Evolutionary conservation across 2,888 invertebrate genomes (phyloP), one percentile per base, ranked within the genome.

Genomic region (Chalcosyrphus nemorum): DNA sequence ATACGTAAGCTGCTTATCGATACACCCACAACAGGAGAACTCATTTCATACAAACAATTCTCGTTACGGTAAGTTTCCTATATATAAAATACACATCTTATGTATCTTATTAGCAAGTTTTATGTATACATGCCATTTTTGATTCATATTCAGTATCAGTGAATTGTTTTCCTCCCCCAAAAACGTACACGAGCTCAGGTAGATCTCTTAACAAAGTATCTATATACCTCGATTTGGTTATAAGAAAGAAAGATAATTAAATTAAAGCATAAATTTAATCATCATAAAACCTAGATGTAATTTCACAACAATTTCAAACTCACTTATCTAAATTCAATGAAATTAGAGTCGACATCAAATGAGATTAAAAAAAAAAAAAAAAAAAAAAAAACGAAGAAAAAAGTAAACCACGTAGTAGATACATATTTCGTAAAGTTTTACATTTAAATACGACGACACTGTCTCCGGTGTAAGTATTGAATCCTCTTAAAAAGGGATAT

Each of bases 1-100:
- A 68, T 21, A 68, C 43, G 15, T 70, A 70, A 70, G 57, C 57
- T 27, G 21, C 57, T 70, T 70, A 70, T 57, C 17, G 56, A 56
- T 43, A 19, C 35, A 29, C 29, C 43, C n/a, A 43, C 41, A 9
- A 15, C 21, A 15, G 24, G 13, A 43, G 11, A 43, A 15, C 15
- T 24, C 27, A 15, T 24, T 27, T 21, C 24, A 5, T 21, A 41
- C 41, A 15, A n/a, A 15, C 41, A n/a, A 41, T 41, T 5, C 2
- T 41, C 13, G 13, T 1, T 41, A 24, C 24, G 2, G 15, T 43
- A 19, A 4, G 38, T 38, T 13, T 38, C n/a, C 32, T 38, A 38
- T 13, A 38, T n/a, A 17, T 17, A 43, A n/a, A n/a, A n/a, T n/a
- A n/a, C n/a, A n/a, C n/a, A n/a, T n/a, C 24, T 24, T 24, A 24